Percentiles rank a stretch among this genome's conserved stretches.
Conservation (phyloP, 1,140 invertebrate species). For the Rhopalosiphum padi region DNA sequence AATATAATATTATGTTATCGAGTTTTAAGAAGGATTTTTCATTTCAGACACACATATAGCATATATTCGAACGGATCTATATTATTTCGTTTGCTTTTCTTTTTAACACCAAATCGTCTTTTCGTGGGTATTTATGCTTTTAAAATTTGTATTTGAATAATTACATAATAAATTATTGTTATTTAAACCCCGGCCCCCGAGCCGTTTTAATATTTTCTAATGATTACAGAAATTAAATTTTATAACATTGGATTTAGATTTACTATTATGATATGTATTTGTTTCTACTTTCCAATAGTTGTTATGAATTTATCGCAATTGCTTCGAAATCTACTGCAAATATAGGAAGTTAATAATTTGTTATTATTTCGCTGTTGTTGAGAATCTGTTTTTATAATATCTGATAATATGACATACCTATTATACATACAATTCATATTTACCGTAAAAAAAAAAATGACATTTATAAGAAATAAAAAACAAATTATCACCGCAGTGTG, state of each 20-base stretch:
- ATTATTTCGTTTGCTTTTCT: neutral
- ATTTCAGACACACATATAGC: neutral
- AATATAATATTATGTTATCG: neutral
- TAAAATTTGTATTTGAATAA: too few species aligned
- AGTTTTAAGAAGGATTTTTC: neutral
- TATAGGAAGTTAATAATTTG: neutral
- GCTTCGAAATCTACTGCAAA: neutral
- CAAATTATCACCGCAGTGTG: neutral
- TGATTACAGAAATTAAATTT: neutral
- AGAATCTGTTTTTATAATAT: neutral
- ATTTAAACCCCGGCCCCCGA: too few species aligned
- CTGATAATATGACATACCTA: neutral
- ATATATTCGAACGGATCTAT: neutral
- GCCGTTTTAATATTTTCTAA: neutral
- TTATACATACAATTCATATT: neutral
- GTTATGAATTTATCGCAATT: neutral
- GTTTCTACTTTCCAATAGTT: neutral
- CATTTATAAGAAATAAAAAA: neutral
- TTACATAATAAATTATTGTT: too few species aligned
- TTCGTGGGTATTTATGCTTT: neutral
- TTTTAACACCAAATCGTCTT: neutral
- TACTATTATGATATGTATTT: neutral
- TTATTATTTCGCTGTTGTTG: neutral
- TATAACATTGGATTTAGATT: too few species aligned
- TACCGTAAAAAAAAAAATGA: neutral